Conservation (phyloP, 2,113 vertebrate species). For the Mustelus asterias region DNA sequence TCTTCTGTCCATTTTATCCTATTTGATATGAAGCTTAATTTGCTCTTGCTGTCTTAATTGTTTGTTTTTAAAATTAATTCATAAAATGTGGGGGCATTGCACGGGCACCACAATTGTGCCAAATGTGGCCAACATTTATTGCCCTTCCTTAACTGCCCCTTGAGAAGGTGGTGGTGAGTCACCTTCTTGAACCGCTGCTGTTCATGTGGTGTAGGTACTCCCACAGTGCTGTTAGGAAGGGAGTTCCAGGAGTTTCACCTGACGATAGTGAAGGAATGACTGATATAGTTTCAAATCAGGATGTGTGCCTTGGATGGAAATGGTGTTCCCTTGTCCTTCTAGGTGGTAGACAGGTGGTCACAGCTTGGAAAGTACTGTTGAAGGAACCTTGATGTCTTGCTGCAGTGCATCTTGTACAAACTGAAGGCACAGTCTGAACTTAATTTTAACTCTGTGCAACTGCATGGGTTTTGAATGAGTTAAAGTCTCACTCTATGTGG, state of each 20-base stretch:
- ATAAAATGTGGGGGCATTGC: too few species aligned
- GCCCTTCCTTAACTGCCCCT: too few species aligned
- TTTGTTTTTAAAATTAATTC: not conserved
- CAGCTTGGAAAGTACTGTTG: not conserved
- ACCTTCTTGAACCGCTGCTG: too few species aligned
- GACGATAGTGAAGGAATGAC: not conserved
- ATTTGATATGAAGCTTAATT: not conserved
- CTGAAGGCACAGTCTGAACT: not conserved
- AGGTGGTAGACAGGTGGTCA: too few species aligned
- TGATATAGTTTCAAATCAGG: too few species aligned
- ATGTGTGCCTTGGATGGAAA: too few species aligned
- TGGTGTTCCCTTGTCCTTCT: too few species aligned
- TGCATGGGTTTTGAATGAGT: not conserved
- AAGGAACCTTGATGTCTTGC: not conserved
- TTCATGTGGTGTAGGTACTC: too few species aligned
- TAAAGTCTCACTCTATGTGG: not conserved
- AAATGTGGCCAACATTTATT: too few species aligned
- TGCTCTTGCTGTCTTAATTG: not conserved
- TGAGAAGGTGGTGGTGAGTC: too few species aligned
- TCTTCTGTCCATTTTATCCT: not conserved
- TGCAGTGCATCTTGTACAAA: not conserved
- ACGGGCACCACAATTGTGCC: too few species aligned
- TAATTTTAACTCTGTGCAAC: not conserved
- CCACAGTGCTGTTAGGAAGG: too few species aligned
- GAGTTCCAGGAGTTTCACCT: not conserved